Evolutionary conservation across 2,888 invertebrate genomes (phyloP).

Genomic region (Hypercompe scribonia): DNA sequence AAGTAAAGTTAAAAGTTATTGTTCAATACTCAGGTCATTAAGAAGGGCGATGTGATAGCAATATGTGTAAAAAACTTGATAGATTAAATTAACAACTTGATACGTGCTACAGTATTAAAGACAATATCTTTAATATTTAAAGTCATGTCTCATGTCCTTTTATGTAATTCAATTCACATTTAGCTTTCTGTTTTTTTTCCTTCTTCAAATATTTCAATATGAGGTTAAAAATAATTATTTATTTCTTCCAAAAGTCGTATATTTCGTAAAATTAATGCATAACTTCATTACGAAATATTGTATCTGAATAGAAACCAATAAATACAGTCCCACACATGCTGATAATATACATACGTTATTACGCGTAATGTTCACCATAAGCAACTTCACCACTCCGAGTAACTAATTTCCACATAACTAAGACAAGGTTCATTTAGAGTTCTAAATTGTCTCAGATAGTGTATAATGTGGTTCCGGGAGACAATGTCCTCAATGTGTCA

Average conservation of each 20-base stretch:
- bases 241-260: neutral
- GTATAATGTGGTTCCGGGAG: neutral
- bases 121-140: neutral
- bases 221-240: neutral
- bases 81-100: neutral
- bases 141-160: neutral
- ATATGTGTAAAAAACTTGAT: neutral
- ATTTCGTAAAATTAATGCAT: neutral
- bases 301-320: neutral
- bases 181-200: too few species aligned
- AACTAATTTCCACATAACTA: neutral
- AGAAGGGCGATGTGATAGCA: neutral
- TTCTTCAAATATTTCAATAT: neutral
- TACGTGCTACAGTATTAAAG: neutral
- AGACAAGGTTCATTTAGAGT: neutral
- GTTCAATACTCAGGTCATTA: neutral
- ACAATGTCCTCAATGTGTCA: slow-evolving; percentile 9
- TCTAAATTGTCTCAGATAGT: neutral
- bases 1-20: neutral
- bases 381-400: neutral
- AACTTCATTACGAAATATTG: neutral
- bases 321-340: neutral
- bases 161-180: neutral
- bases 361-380: neutral
- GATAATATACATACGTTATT: neutral